phyloP scores from a whole-genome alignment of 2,797 vertebrate genomes.

The Oreochromis mossambicus region DNA sequence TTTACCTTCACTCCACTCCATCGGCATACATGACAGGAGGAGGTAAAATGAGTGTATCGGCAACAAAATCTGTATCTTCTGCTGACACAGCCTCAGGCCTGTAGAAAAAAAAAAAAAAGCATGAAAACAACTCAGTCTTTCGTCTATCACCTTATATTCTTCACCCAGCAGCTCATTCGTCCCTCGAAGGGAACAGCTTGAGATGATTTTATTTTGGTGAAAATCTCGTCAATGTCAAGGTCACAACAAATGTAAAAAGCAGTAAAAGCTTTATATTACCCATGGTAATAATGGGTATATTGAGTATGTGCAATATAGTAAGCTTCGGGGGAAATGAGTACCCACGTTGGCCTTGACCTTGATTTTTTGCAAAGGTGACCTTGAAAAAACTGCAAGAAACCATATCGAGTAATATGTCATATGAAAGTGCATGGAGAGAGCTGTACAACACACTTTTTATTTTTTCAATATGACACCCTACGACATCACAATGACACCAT shows the following conservation, averaged over 20 bases:
- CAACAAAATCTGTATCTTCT: conserved; percentile 15
- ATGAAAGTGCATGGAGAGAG: too few relatives aligned
- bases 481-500: too few relatives aligned
- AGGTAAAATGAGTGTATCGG: conserved; percentile 61
- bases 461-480: too few relatives aligned
- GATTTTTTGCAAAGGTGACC: too few relatives aligned
- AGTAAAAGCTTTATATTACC: neutral
- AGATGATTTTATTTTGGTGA: neutral
- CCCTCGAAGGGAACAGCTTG: neutral
- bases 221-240: neutral
- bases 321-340: too few relatives aligned
- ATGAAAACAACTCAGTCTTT: neutral
- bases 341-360: too few relatives aligned
- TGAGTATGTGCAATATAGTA: neutral
- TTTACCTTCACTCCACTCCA: neutral
- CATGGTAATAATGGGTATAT: neutral
- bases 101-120: neutral
- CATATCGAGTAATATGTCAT: too few relatives aligned
- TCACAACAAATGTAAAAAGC: neutral
- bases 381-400: too few relatives aligned
- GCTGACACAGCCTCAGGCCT: conserved; percentile 17
- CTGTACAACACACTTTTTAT: too few relatives aligned
- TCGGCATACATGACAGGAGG: conserved; percentile 78
- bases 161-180: neutral
- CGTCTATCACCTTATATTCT: neutral